Evolutionary conservation across 2,797 vertebrate species (phyloP).

Genomic region (Galagoides demidoff): DNA sequence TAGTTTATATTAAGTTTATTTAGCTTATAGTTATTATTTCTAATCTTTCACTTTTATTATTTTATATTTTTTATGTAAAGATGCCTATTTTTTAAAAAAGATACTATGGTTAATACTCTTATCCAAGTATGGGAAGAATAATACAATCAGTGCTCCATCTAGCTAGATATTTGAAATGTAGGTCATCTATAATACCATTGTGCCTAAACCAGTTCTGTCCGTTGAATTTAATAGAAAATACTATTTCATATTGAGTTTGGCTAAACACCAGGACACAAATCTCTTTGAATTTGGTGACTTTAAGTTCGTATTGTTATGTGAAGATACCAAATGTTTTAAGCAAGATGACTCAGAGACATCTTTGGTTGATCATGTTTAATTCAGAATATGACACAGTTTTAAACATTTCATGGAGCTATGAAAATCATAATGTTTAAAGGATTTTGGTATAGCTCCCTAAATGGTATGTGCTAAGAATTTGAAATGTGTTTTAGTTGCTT

Average conservation of each 20-base stretch:
- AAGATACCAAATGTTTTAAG: slow-evolving; percentile 40
- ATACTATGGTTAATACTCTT: neutral
- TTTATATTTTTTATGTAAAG: slow-evolving; percentile 43
- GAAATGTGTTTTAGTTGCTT: slow-evolving; percentile 38
- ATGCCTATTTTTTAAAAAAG: neutral
- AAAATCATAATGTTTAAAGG: slow-evolving; percentile 12
- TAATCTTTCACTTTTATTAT: neutral
- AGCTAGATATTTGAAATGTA: neutral
- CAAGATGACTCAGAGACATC: neutral
- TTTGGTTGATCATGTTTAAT: neutral
- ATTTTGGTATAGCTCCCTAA: slow-evolving; percentile 20
- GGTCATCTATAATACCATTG: neutral
- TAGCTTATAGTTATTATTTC: neutral
- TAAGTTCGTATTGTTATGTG: slow-evolving; percentile 18
- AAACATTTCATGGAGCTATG: slow-evolving; percentile 11
- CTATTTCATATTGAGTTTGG: slow-evolving; percentile 38
- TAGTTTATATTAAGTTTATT: neutral
- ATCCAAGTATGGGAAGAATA: neutral
- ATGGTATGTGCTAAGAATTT: neutral
- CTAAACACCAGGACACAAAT: neutral
- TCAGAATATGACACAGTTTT: slow-evolving; percentile 41
- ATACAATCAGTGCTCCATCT: neutral
- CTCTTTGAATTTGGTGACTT: slow-evolving; percentile 25
- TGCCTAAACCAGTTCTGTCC: neutral
- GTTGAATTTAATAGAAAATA: slow-evolving; percentile 42